A percentile compares a stretch with the other conserved stretches of the same genome.
Evolutionary conservation across 2,113 vertebrate genomes (phyloP).

Genomic region (Myotis davidii): DNA sequence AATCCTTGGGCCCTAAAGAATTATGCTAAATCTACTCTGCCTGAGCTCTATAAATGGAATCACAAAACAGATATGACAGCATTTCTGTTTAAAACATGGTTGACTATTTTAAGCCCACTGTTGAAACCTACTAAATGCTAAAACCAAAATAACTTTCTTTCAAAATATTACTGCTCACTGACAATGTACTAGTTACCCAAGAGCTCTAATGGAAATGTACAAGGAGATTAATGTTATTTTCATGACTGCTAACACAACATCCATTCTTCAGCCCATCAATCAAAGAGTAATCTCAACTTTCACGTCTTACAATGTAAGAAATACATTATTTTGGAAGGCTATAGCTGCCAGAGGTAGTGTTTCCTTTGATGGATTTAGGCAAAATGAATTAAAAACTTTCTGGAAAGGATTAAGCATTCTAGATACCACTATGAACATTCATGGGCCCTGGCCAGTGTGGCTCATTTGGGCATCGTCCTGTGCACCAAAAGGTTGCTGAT

Average conservation of each 20-base stretch:
- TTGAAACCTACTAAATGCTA: background rate
- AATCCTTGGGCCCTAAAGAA: background rate
- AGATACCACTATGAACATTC: background rate
- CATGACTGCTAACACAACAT: background rate
- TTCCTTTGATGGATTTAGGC: background rate
- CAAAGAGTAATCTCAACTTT: background rate
- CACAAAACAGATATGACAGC: background rate
- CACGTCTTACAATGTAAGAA: background rate
- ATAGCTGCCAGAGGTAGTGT: background rate
- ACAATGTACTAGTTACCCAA: background rate
- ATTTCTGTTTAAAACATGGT: background rate
- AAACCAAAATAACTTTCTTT: background rate
- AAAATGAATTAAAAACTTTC: background rate
- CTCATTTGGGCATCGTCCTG: background rate
- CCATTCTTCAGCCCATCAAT: background rate
- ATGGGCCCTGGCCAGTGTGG: background rate
- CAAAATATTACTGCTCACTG: background rate
- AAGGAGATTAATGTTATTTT: background rate
- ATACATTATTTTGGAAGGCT: background rate
- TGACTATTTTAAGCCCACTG: background rate
- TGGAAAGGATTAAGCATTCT: background rate
- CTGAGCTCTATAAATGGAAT: background rate
- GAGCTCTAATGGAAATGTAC: background rate
- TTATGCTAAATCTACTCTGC: too few species aligned
- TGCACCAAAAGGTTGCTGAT: background rate